Percentiles rank a stretch among this genome's conserved stretches.
phyloP scores from a whole-genome alignment of 1,140 invertebrate genomes.

The Sarcophaga peregrina region DNA sequence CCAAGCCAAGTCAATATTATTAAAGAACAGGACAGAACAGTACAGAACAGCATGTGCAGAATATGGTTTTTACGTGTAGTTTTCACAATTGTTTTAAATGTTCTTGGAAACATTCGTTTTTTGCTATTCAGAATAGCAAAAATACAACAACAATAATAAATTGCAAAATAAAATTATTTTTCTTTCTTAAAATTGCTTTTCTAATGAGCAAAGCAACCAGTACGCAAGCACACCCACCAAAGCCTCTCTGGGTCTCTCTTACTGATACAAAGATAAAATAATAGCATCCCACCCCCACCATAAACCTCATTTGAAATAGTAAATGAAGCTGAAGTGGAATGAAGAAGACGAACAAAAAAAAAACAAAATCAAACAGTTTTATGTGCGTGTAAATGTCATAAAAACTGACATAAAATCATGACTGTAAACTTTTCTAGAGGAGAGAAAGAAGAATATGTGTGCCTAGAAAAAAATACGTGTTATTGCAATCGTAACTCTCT shows the following conservation, averaged over 20 bases:
- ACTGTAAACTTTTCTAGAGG: background rate
- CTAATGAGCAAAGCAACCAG: background rate
- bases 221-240: background rate
- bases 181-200: slow-evolving; percentile 26
- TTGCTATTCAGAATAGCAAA: too few relatives aligned
- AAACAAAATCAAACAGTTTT: background rate
- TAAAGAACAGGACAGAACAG: too few relatives aligned
- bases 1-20: background rate
- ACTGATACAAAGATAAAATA: too few relatives aligned
- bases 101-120: too few relatives aligned
- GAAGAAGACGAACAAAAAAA: background rate
- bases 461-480: background rate
- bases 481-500: background rate
- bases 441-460: too few relatives aligned
- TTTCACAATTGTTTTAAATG: slow-evolving; percentile 20
- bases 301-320: background rate
- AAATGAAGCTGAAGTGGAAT: background rate
- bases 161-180: background rate
- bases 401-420: slow-evolving; percentile 32
- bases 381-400: slow-evolving; percentile 41
- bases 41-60: background rate
- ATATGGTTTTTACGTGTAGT: slow-evolving; percentile 36
- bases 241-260: background rate
- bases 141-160: too few relatives aligned
- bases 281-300: background rate